Evolutionary conservation across 2,797 vertebrate genomes (phyloP).

Genomic region (Diplodus sargus): DNA sequence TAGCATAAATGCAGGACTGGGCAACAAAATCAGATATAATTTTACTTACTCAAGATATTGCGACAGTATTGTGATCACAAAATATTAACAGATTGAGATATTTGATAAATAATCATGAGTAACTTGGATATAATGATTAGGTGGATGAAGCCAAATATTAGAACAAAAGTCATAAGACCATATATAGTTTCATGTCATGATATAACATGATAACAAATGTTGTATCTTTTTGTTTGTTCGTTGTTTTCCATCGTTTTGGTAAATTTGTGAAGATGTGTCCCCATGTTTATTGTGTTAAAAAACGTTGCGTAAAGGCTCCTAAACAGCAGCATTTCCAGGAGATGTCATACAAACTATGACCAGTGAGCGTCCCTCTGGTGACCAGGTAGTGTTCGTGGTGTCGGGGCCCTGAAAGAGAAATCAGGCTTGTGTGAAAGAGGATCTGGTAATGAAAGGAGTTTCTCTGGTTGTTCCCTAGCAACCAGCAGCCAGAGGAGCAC

Average conservation of each 20-base stretch:
- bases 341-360: conserved; percentile 17
- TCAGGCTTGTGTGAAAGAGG: conserved; percentile 49
- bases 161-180: no score
- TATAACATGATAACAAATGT: no score
- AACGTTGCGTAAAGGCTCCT: background rate
- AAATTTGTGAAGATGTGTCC: background rate
- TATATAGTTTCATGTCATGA: no score
- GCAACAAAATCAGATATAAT: no score
- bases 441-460: conserved; percentile 53
- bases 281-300: background rate
- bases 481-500: conserved; percentile 62
- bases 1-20: no score
- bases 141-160: no score
- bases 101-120: no score
- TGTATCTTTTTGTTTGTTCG: no score
- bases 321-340: conserved; percentile 5
- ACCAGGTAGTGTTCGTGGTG: conserved; percentile 50
- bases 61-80: no score
- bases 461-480: conserved; percentile 81
- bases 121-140: no score
- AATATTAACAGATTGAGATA: no score
- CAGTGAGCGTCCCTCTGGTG: background rate
- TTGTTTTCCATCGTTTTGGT: background rate
- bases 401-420: conserved; percentile 56
- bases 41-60: no score